Percentiles rank a stretch among this genome's conserved stretches.
These are phyloP conservation scores for Microtus pennsylvanicus DNA, from an alignment of 2,113 vertebrate species.

Conservation along the genomic window DNA sequence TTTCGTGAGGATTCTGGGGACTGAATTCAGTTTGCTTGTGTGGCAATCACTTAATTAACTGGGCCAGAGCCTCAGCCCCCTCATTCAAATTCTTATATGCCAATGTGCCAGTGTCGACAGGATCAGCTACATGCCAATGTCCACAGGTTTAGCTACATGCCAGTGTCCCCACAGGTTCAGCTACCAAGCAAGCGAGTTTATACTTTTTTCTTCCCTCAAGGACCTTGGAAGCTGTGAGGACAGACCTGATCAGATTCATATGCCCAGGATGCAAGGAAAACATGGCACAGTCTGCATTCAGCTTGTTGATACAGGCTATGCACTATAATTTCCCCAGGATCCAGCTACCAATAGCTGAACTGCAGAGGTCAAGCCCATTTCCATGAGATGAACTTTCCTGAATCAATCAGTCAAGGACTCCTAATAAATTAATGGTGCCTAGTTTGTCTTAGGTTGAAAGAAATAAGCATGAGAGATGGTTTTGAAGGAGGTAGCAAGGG, in stretches of 20 bases:
- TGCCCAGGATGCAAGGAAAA: neutral
- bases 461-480: neutral
- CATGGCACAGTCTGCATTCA: neutral
- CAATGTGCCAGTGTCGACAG: neutral
- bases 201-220: neutral
- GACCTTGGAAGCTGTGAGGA: neutral
- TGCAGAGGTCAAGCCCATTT: slow-evolving; percentile 8
- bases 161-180: neutral
- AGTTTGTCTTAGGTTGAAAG: slow-evolving; percentile 26
- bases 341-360: neutral
- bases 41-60: neutral
- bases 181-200: neutral
- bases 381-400: slow-evolving; percentile 36
- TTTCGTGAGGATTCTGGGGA: neutral
- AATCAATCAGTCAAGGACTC: slow-evolving; percentile 11
- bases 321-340: neutral
- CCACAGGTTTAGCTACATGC: no score
- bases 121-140: neutral
- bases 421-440: neutral
- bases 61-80: neutral
- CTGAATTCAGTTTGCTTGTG: neutral
- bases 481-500: neutral
- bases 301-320: neutral
- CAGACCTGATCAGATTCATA: fast-evolving
- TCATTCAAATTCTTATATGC: neutral